Evolutionary conservation across 2,113 vertebrate genomes (phyloP), one percentile per base, ranked within the genome.

Genomic region (Phrynosoma platyrhinos): DNA sequence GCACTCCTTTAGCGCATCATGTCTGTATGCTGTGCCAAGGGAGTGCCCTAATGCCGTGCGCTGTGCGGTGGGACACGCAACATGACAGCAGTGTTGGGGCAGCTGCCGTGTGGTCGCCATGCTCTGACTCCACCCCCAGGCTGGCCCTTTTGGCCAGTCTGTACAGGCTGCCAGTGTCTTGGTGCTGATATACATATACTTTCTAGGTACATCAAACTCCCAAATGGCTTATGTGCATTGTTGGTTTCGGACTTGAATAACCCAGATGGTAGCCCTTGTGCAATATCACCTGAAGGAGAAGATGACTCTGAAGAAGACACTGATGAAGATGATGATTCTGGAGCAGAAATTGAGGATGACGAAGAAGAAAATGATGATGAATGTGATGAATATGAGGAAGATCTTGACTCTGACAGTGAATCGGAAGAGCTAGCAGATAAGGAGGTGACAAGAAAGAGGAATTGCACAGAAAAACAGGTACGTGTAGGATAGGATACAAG

Each of bases 231-330:
- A 83, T 94, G 97, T 95, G 98, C 96, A 58, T 97, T 99, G 85
- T 97, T 99, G 94, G 98, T 99, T 96, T 99, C 98, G 36, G 98
- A 99, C 95, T 94, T 98, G 91, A 97, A 97, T 92, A 96, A 96
- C 47, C 20, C 89, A 0, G 97, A 97, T 23, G 93, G 95, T 78
- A 95, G 95, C 68, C 89, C 92, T 88, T 91, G 94, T 90, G 89
- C 89, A 6, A 92, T 91, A 4, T 95, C 94, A 0, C 96, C 96
- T 23, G 97, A 97, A 3, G 98, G 96, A 0, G 96, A 97, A 1
- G 96, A 97, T 0, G 94, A 94, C 0, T 96, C 94, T 0, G 96
- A 97, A 0, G 97, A 96, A 0, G 96, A 95, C 0, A 97, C 96
- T 0, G 97, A 97, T 27, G 97, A 97, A 0, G 97, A 97, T 5